Evolutionary conservation across 2,888 invertebrate genomes (phyloP).

Genomic region (Cinara cedri): DNA sequence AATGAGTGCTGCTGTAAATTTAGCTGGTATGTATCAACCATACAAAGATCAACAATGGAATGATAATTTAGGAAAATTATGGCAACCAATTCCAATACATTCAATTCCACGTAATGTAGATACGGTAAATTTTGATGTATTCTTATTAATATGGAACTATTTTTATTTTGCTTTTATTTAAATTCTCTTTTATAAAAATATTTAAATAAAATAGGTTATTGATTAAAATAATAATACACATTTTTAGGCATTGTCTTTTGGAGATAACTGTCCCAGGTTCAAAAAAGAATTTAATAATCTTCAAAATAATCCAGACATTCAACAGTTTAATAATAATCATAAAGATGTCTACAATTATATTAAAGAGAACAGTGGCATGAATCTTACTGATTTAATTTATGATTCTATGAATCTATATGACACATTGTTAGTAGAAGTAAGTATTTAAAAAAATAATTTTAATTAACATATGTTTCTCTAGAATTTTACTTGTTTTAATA

Average conservation of each 20-base stretch:
- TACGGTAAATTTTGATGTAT: conserved; percentile 34
- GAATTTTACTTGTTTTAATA: too few species aligned
- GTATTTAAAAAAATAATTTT: background rate
- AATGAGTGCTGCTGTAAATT: conserved; percentile 73
- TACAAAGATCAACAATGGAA: conserved; percentile 68
- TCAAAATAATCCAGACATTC: conserved; percentile 66
- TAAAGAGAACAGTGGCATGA: conserved; percentile 69
- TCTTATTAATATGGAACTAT: background rate
- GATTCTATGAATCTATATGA: conserved; percentile 9
- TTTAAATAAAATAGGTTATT: background rate
- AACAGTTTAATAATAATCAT: conserved; percentile 68
- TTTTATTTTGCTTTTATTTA: background rate
- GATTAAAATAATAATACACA: background rate
- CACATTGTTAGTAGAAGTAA: conserved; percentile 39
- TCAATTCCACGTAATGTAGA: conserved; percentile 63
- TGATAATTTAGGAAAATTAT: conserved; percentile 61
- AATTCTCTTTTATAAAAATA: background rate
- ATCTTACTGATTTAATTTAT: conserved; percentile 63
- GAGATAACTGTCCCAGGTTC: conserved; percentile 73
- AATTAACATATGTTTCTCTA: too few species aligned
- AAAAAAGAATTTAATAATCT: conserved; percentile 67
- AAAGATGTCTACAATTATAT: conserved; percentile 72
- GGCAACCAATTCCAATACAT: conserved; percentile 76
- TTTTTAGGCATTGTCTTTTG: conserved; percentile 53
- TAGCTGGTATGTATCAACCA: conserved; percentile 77